Percentiles rank a stretch among this genome's conserved stretches.
Evolutionary conservation across 2,888 invertebrate genomes (phyloP).

Genomic region (Alloplasta piceator): DNA sequence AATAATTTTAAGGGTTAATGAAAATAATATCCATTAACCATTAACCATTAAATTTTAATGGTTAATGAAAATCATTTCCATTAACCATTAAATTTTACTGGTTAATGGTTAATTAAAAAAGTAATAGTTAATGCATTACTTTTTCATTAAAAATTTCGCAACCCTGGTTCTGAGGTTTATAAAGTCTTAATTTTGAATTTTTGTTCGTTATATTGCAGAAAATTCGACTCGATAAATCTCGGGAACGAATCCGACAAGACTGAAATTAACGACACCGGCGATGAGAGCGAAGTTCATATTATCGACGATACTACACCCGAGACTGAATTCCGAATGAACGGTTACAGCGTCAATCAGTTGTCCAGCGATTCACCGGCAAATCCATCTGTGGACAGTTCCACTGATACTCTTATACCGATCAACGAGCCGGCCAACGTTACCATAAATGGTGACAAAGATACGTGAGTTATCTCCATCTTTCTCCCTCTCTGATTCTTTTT

Average conservation of each 20-base stretch:
- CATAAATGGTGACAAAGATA: slow-evolving; percentile 73
- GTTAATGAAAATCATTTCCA: too few species aligned
- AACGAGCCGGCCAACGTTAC: slow-evolving; percentile 73
- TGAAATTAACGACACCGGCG: slow-evolving; percentile 67
- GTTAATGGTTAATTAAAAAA: too few species aligned
- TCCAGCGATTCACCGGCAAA: slow-evolving; percentile 77
- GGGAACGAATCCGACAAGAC: slow-evolving; percentile 77
- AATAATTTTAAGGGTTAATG: too few species aligned
- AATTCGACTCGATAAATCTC: slow-evolving; percentile 80
- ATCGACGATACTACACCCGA: slow-evolving; percentile 67
- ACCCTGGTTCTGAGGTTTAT: too few species aligned
- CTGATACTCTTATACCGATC: slow-evolving; percentile 84
- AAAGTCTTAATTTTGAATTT: not conserved
- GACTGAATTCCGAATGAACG: slow-evolving; percentile 71
- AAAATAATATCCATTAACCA: too few species aligned
- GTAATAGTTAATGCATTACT: too few species aligned
- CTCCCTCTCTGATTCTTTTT: not conserved
- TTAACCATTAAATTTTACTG: too few species aligned
- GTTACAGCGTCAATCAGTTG: slow-evolving; percentile 73
- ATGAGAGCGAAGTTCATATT: slow-evolving; percentile 70
- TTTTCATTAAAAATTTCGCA: too few species aligned
- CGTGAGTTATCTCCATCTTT: slow-evolving; percentile 73
- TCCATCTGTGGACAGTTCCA: slow-evolving; percentile 85
- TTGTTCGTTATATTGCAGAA: slow-evolving; percentile 70
- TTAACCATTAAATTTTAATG: too few species aligned